Evolutionary conservation across 2,113 vertebrate species (phyloP).

Genomic region (Rhombomys opimus): DNA sequence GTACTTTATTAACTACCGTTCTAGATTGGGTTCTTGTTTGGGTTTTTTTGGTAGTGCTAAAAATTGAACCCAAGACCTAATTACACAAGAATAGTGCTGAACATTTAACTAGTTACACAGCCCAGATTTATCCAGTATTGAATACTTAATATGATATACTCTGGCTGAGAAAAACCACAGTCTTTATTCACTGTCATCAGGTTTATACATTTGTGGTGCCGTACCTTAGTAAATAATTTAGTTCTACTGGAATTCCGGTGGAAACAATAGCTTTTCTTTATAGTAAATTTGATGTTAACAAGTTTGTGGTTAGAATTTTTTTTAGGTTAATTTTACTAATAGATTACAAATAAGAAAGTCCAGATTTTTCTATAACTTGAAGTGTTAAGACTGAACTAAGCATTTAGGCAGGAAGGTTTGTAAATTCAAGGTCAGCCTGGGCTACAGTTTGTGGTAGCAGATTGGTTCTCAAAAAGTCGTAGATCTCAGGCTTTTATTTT

Average conservation of each 20-base stretch:
- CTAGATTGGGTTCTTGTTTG: not conserved
- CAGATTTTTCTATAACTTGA: not conserved
- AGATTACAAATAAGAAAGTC: not conserved
- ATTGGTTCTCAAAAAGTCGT: not conserved
- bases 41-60: not conserved
- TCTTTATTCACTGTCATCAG: not conserved
- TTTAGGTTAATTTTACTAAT: not conserved
- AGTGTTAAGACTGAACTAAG: not conserved
- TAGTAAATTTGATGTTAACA: not conserved
- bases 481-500: not conserved
- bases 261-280: constrained; percentile 3
- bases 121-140: not conserved
- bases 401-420: not conserved
- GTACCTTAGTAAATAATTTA: constrained; percentile 15
- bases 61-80: not conserved
- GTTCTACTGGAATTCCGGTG: constrained; percentile 2
- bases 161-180: not conserved
- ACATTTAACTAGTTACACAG: not conserved
- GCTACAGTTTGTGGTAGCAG: not conserved
- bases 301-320: not conserved
- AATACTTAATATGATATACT: not conserved
- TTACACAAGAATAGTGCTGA: not conserved
- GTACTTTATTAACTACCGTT: not conserved
- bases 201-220: not conserved
- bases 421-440: not conserved